Percentiles rank a stretch among this genome's conserved stretches.
Evolutionary conservation across 2,888 invertebrate genomes (phyloP).

Genomic region (Drosophila siamana): DNA sequence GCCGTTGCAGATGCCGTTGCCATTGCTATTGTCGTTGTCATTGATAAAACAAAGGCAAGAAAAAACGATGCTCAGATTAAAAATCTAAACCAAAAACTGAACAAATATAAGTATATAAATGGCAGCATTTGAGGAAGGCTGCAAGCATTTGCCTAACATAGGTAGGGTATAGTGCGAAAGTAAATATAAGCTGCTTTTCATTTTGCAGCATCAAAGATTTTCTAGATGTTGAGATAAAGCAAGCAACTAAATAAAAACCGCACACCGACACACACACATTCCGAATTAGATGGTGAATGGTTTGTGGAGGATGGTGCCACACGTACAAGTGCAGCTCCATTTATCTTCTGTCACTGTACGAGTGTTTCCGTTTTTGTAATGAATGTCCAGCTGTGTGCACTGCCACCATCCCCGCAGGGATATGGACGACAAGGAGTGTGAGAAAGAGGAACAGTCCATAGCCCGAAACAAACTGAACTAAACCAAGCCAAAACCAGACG

Average conservation of each 20-base stretch:
- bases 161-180: background rate
- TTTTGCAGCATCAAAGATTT: slow-evolving; percentile 76
- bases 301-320: slow-evolving; percentile 42
- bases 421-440: background rate
- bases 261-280: slow-evolving; percentile 59
- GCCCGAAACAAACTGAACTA: slow-evolving; percentile 46
- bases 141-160: background rate
- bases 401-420: slow-evolving; percentile 70
- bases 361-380: slow-evolving; percentile 80
- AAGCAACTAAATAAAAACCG: slow-evolving; percentile 79
- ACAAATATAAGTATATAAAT: slow-evolving; percentile 12
- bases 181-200: slow-evolving; percentile 70
- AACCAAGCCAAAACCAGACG: slow-evolving; percentile 37
- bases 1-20: too few species aligned
- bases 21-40: too few species aligned
- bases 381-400: slow-evolving; percentile 80
- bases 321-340: slow-evolving; percentile 80
- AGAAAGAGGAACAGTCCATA: slow-evolving; percentile 1
- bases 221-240: slow-evolving; percentile 76
- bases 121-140: slow-evolving; percentile 6
- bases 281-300: slow-evolving; percentile 26
- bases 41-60: slow-evolving; percentile 71
- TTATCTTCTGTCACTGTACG: slow-evolving; percentile 79
- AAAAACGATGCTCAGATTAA: slow-evolving; percentile 69
- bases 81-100: slow-evolving; percentile 52